A percentile compares a stretch with the other conserved stretches of the same genome.
These are phyloP conservation scores for Eupeodes corollae DNA, from an alignment of 1,140 invertebrate species.

Conservation along the genomic window DNA sequence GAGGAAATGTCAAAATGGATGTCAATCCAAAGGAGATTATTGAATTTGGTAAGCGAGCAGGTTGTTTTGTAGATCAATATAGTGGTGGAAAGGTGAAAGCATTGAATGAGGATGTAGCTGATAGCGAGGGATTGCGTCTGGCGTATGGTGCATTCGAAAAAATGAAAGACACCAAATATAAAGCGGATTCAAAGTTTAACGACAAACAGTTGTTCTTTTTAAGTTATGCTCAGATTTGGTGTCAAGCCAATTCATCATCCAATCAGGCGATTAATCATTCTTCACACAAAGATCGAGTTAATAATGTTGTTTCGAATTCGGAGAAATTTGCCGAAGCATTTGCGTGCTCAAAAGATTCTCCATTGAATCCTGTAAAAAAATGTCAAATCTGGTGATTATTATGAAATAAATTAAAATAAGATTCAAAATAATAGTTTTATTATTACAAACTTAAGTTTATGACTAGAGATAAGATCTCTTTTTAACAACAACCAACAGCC, in stretches of 20 bases:
- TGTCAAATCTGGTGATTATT: too few species aligned
- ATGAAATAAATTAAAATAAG: too few species aligned
- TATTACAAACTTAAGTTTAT: too few species aligned
- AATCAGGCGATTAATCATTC: slow-evolving; percentile 7
- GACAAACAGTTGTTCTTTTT: slow-evolving; percentile 16
- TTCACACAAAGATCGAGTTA: slow-evolving; percentile 10
- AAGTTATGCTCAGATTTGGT: slow-evolving; percentile 31
- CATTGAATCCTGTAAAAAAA: too few species aligned
- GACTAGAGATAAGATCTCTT: too few species aligned
- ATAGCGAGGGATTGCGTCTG: slow-evolving; percentile 25
- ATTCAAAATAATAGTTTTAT: too few species aligned
- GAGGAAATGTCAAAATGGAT: slow-evolving; percentile 12
- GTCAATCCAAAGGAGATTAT: slow-evolving; percentile 25
- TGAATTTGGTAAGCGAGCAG: slow-evolving; percentile 15
- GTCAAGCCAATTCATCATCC: slow-evolving; percentile 5
- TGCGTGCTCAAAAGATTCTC: too few species aligned
- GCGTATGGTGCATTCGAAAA: slow-evolving; percentile 17
- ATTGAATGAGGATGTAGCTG: slow-evolving; percentile 31
- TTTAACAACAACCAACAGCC: too few species aligned
- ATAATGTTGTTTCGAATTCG: too few species aligned
- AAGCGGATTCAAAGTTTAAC: not conserved
- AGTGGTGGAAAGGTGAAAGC: slow-evolving; percentile 21
- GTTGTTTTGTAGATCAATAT: slow-evolving; percentile 17
- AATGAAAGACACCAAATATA: not conserved
- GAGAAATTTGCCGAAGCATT: too few species aligned